A percentile compares a stretch with the other conserved stretches of the same genome.
These are phyloP conservation scores for Mythimna impura DNA, from an alignment of 2,888 invertebrate species.

Conservation along the genomic window DNA sequence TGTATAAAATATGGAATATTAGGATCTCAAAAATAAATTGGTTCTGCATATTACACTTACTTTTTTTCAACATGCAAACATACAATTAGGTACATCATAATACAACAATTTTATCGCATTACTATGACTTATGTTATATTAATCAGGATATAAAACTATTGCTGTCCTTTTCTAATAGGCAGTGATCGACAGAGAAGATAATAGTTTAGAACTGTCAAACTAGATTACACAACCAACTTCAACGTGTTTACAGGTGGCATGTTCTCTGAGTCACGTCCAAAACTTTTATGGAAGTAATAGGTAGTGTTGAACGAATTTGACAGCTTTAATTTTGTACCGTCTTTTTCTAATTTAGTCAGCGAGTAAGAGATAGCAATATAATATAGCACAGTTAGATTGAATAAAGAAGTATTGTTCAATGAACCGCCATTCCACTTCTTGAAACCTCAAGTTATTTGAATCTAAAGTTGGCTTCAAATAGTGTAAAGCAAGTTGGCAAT, in stretches of 20 bases:
- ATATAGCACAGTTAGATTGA: neutral
- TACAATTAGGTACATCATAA: neutral
- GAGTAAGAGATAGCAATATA: neutral
- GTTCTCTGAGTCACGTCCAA: conserved; percentile 16
- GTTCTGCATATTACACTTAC: too few relatives aligned
- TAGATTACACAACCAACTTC: conserved; percentile 21
- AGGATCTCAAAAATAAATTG: neutral
- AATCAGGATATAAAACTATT: neutral
- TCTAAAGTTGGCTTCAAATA: conserved; percentile 33
- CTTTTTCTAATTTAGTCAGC: neutral
- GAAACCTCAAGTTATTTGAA: conserved; percentile 34
- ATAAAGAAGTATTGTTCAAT: neutral
- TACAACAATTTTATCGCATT: too few relatives aligned
- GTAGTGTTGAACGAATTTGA: conserved; percentile 9
- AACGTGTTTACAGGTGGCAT: conserved; percentile 26
- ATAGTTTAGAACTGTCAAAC: conserved; percentile 29
- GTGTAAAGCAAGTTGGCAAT: conserved; percentile 37
- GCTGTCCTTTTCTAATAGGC: neutral
- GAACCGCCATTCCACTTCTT: conserved; percentile 10
- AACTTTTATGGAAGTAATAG: conserved; percentile 13
- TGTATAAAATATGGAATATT: neutral
- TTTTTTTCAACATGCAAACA: neutral
- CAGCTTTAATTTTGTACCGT: conserved; percentile 1
- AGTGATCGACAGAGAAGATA: neutral
- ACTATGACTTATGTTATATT: neutral